Percentiles rank a stretch among this genome's conserved stretches.
Evolutionary conservation across 2,113 vertebrate genomes (phyloP).

Genomic region (Ameiurus melas): DNA sequence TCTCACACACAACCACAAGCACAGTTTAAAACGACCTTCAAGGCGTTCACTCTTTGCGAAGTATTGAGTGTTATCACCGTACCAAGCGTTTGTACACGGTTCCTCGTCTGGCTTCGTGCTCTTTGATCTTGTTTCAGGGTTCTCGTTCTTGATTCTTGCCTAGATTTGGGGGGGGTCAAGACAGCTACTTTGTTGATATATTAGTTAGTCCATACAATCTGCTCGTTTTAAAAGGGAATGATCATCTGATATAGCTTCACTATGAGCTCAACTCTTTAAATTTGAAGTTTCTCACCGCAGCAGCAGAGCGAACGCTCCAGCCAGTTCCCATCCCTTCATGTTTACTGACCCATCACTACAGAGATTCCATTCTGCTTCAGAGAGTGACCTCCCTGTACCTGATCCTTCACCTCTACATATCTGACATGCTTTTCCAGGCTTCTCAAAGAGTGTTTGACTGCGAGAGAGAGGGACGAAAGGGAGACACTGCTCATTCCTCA

Average conservation of each 20-base stretch:
- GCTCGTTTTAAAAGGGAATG: background rate
- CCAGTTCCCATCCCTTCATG: background rate
- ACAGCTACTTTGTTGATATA: background rate
- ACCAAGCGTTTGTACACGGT: no score
- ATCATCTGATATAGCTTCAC: background rate
- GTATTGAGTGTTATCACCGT: no score
- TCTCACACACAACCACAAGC: no score
- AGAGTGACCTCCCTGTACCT: background rate
- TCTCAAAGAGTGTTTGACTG: slow-evolving; percentile 20
- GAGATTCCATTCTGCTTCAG: slow-evolving; percentile 41
- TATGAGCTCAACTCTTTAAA: background rate
- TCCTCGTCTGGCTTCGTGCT: no score
- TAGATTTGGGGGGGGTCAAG: no score
- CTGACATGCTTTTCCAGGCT: background rate
- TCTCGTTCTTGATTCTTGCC: no score
- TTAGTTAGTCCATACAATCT: background rate
- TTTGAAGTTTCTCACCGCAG: background rate
- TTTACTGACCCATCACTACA: background rate
- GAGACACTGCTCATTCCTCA: slow-evolving; percentile 52
- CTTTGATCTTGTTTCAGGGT: no score
- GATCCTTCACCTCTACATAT: background rate
- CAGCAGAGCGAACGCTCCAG: background rate
- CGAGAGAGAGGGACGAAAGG: background rate
- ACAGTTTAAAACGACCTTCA: no score
- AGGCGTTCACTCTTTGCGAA: no score